phyloP scores from a whole-genome alignment of 2,888 invertebrate genomes.

The Brenthis ino region DNA sequence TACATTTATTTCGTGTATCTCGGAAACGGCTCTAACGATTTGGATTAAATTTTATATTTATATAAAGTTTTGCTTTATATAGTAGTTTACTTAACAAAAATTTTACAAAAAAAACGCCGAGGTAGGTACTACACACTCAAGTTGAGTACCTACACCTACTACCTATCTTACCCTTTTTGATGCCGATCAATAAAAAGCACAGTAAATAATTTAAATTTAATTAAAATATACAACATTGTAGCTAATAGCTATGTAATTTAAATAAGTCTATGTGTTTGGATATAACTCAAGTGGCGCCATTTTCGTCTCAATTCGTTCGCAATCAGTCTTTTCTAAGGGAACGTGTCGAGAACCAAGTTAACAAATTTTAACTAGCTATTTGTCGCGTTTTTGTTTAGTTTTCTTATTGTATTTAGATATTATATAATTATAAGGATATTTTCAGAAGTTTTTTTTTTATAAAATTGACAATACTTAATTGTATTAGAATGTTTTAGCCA shows the following conservation, averaged over 20 bases:
- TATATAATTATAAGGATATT: constrained; percentile 9
- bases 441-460: constrained; percentile 10
- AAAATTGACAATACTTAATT: constrained; percentile 20
- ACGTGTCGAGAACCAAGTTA: constrained; percentile 47
- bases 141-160: no score
- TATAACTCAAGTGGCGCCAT: constrained; percentile 43
- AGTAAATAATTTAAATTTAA: constrained; percentile 62
- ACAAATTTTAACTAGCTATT: constrained; percentile 16
- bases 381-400: constrained; percentile 17
- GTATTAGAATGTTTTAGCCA: not conserved
- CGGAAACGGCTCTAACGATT: no score
- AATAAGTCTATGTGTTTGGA: constrained; percentile 71
- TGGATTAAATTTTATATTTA: no score
- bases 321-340: constrained; percentile 49
- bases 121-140: no score
- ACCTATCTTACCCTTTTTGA: not conserved
- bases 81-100: no score
- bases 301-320: constrained; percentile 3
- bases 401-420: not conserved
- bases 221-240: constrained; percentile 80
- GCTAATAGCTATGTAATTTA: constrained; percentile 62
- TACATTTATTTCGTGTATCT: no score
- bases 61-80: no score
- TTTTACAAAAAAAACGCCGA: no score
- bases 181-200: constrained; percentile 34